Evolutionary conservation across 2,113 vertebrate species (phyloP).

Genomic region (Ascaphus truei): DNA sequence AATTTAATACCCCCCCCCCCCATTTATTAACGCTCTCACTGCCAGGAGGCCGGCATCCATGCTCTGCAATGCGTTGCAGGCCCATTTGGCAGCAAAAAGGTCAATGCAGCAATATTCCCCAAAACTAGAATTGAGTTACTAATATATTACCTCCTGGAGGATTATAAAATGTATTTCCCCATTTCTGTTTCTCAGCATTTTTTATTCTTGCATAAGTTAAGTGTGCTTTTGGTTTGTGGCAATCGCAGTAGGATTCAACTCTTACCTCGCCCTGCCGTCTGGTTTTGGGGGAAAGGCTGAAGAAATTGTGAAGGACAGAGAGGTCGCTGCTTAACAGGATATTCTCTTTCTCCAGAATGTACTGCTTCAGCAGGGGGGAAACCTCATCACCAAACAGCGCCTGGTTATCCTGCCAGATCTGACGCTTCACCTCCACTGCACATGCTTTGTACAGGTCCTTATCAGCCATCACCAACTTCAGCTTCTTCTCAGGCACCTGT

Average conservation of each 20-base stretch:
- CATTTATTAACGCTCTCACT: too few species aligned
- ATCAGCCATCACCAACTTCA: conserved; percentile 94
- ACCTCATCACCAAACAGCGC: conserved; percentile 95
- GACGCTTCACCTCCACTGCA: conserved; percentile 92
- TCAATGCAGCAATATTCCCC: too few species aligned
- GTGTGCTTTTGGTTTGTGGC: too few species aligned
- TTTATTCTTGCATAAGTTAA: too few species aligned
- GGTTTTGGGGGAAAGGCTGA: conserved; percentile 86
- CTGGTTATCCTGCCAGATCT: conserved; percentile 99
- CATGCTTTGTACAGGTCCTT: conserved; percentile 95
- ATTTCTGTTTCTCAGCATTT: too few species aligned
- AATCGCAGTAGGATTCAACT: not conserved
- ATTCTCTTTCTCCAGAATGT: conserved; percentile 92
- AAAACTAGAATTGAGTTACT: too few species aligned
- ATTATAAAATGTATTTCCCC: too few species aligned
- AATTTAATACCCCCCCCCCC: too few species aligned
- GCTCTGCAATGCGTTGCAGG: too few species aligned
- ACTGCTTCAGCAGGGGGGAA: conserved; percentile 90
- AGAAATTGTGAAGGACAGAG: conserved; percentile 93
- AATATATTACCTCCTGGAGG: too few species aligned
- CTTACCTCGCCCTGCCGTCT: conserved; percentile 90
- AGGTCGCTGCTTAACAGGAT: conserved; percentile 88
- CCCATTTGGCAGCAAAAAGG: too few species aligned
- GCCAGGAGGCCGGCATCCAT: too few species aligned
- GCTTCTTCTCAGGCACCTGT: conserved; percentile 94